phyloP scores from a whole-genome alignment of 2,797 vertebrate species.

The Darevskia nairensis region DNA sequence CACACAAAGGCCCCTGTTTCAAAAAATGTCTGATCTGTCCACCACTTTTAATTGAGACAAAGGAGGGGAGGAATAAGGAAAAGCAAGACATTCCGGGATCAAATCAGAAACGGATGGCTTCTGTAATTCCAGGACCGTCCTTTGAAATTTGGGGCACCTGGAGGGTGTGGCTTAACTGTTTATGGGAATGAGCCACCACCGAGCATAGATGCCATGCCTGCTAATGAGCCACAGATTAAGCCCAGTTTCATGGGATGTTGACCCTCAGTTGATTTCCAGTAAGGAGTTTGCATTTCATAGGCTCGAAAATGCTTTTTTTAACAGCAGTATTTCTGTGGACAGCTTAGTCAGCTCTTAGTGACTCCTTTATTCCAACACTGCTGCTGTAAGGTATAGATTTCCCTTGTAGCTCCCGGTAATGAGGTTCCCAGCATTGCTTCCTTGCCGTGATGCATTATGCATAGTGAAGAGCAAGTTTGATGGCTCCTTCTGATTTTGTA shows the following conservation, averaged over 20 bases:
- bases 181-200: neutral
- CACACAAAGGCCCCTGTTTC: too few relatives aligned
- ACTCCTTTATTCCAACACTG: neutral
- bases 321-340: neutral
- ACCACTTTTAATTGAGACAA: too few relatives aligned
- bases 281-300: neutral
- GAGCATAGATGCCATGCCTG: neutral
- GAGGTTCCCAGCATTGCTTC: neutral
- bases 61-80: too few relatives aligned
- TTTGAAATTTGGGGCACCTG: too few relatives aligned
- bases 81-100: too few relatives aligned
- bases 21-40: too few relatives aligned
- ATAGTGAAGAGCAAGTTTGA: neutral
- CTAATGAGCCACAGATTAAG: neutral
- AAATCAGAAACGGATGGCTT: too few relatives aligned
- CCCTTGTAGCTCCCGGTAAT: neutral
- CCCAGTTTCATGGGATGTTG: neutral
- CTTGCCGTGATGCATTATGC: fast-evolving
- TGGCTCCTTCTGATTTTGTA: neutral
- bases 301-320: neutral
- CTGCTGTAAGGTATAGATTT: conserved; percentile 2
- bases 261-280: neutral
- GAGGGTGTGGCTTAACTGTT: neutral
- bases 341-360: neutral
- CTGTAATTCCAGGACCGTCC: too few relatives aligned